These are phyloP conservation scores for Cyanoliseus patagonus DNA, from an alignment of 2,113 vertebrate genomes.

Conservation along the genomic window DNA sequence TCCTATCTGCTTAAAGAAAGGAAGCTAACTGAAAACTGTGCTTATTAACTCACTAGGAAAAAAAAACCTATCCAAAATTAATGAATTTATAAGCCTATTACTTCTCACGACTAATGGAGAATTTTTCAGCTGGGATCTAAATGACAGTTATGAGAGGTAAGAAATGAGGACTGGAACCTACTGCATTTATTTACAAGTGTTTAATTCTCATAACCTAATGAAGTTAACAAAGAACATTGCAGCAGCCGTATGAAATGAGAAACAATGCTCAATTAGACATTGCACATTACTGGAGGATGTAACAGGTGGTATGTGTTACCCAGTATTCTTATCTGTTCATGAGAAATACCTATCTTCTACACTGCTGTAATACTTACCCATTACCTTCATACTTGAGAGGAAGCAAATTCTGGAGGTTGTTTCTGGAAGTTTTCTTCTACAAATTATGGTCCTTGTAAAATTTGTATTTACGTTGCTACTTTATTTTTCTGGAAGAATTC, in stretches of 20 bases:
- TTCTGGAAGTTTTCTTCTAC: neutral
- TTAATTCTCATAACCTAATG: neutral
- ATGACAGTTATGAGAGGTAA: constrained; percentile 5
- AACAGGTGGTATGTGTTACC: neutral
- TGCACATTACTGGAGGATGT: neutral
- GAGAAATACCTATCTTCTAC: neutral
- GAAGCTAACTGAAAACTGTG: constrained; percentile 21
- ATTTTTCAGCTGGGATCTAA: constrained; percentile 2
- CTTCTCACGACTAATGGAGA: constrained; percentile 27
- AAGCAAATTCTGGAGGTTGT: neutral
- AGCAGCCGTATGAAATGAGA: neutral
- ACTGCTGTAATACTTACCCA: neutral
- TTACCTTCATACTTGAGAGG: neutral
- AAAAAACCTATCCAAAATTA: neutral
- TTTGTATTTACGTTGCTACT: neutral
- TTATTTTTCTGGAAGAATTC: neutral
- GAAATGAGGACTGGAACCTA: neutral
- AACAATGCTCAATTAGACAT: neutral
- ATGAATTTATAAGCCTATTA: constrained; percentile 36
- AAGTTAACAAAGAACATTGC: neutral
- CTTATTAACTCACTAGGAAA: constrained; percentile 1
- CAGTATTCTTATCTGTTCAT: neutral
- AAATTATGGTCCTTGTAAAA: neutral
- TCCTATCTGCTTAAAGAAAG: constrained; percentile 41
- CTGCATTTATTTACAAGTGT: neutral